These are phyloP conservation scores for Seriola rivoliana DNA, from an alignment of 2,113 vertebrate species.

Conservation along the genomic window DNA sequence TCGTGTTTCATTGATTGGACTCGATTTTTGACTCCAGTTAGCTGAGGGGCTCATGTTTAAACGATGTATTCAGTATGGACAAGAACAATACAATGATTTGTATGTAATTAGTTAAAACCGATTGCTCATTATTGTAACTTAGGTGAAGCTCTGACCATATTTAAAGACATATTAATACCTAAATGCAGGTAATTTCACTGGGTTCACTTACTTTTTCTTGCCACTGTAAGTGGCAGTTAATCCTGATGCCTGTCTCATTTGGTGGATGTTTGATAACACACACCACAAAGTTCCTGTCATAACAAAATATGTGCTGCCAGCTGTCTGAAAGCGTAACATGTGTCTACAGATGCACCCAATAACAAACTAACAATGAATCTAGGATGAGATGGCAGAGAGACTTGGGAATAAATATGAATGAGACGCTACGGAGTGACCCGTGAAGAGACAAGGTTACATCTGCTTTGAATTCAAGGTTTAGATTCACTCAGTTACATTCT, in stretches of 20 bases:
- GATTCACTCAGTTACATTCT: neutral
- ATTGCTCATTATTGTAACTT: neutral
- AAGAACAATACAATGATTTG: neutral
- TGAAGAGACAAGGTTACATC: neutral
- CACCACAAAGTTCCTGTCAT: slow-evolving; percentile 32
- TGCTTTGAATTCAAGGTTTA: neutral
- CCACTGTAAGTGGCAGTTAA: neutral
- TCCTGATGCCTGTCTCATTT: neutral
- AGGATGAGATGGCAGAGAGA: neutral
- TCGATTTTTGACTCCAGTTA: neutral
- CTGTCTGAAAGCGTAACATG: slow-evolving; percentile 14
- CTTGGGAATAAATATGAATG: slow-evolving; percentile 16
- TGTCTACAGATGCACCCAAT: slow-evolving; percentile 3
- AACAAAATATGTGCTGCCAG: slow-evolving; percentile 23
- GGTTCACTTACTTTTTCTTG: neutral
- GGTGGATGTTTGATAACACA: slow-evolving; percentile 17
- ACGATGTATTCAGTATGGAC: neutral
- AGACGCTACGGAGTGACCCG: neutral
- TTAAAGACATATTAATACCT: neutral
- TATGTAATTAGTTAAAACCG: neutral
- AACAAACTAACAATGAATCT: slow-evolving; percentile 27
- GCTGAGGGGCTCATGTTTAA: neutral
- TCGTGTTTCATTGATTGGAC: slow-evolving; percentile 5
- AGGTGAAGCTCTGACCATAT: neutral
- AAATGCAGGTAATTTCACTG: neutral